These are phyloP conservation scores for Caenorhabditis sp. DNA, from an alignment of 2,888 invertebrate species.

Conservation along the genomic window DNA sequence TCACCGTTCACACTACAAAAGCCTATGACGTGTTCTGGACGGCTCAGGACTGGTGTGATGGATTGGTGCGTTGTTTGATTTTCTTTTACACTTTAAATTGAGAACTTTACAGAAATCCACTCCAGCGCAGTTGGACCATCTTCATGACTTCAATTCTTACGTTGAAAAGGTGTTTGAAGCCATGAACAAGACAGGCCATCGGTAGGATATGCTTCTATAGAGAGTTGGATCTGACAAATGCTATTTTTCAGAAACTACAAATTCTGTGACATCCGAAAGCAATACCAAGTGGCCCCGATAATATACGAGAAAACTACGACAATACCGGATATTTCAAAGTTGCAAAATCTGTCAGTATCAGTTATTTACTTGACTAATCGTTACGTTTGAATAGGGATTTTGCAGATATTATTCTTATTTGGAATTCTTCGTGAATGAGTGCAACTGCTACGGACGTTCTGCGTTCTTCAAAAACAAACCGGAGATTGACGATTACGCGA, in stretches of 20 bases:
- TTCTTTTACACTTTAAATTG: background rate
- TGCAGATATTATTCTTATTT: conserved; percentile 30
- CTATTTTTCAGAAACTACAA: conserved; percentile 40
- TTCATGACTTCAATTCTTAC: conserved; percentile 13
- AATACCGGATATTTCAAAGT: background rate
- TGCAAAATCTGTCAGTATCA: background rate
- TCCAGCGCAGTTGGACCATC: background rate
- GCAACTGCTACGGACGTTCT: conserved; percentile 6
- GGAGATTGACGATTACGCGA: background rate
- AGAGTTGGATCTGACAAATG: background rate
- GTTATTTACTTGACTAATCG: background rate
- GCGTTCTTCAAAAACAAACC: background rate
- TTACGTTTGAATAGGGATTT: too few relatives aligned
- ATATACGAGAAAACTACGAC: background rate
- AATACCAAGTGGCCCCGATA: background rate
- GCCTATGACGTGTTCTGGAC: conserved; percentile 33
- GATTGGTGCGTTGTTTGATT: conserved; percentile 5
- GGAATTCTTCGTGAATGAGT: background rate
- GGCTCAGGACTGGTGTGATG: conserved; percentile 53
- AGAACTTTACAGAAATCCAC: background rate
- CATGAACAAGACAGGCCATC: conserved; percentile 2
- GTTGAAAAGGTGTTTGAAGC: conserved; percentile 1
- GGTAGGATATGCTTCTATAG: background rate
- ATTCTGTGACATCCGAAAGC: conserved; percentile 19
- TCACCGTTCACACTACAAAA: conserved; percentile 6